Conservation (phyloP, 2,888 invertebrate genomes). For the Andrena hattorfiana region DNA sequence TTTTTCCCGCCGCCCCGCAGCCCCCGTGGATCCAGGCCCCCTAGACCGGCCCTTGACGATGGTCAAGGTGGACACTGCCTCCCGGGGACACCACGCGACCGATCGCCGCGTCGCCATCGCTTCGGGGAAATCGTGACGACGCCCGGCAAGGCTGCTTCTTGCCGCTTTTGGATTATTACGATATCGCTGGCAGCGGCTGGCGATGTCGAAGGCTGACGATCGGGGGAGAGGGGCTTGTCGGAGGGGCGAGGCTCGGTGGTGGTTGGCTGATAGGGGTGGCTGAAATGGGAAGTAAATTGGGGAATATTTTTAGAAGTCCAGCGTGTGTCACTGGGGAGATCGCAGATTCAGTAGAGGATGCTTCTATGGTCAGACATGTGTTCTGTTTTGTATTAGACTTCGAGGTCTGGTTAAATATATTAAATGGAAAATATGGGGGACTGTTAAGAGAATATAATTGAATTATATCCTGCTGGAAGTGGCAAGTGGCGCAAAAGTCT, state of each 20-base stretch:
- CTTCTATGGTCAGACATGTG: no score
- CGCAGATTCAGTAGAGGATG: no score
- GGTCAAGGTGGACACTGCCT: slow-evolving; percentile 79
- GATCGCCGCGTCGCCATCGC: slow-evolving; percentile 28
- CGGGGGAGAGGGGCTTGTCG: background rate
- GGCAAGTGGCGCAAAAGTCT: no score
- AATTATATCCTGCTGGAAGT: no score
- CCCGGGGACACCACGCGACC: slow-evolving; percentile 48
- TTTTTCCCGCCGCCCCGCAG: slow-evolving; percentile 53
- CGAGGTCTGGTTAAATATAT: no score
- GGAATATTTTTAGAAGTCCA: no score
- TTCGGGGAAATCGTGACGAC: slow-evolving; percentile 26
- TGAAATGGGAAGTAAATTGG: no score
- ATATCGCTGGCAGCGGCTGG: background rate
- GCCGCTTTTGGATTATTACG: background rate
- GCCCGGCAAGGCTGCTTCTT: background rate
- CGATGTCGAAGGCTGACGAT: background rate
- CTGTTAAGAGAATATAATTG: no score
- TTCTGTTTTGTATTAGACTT: no score
- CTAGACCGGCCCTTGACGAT: slow-evolving; percentile 61
- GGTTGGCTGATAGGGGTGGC: no score
- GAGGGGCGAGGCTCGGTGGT: background rate
- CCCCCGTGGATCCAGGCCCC: slow-evolving; percentile 48
- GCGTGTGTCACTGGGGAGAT: no score
- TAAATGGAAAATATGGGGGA: no score